A percentile compares a stretch with the other conserved stretches of the same genome.
Conservation (phyloP, 2,113 vertebrate genomes). For the Salvelinus fontinalis region DNA sequence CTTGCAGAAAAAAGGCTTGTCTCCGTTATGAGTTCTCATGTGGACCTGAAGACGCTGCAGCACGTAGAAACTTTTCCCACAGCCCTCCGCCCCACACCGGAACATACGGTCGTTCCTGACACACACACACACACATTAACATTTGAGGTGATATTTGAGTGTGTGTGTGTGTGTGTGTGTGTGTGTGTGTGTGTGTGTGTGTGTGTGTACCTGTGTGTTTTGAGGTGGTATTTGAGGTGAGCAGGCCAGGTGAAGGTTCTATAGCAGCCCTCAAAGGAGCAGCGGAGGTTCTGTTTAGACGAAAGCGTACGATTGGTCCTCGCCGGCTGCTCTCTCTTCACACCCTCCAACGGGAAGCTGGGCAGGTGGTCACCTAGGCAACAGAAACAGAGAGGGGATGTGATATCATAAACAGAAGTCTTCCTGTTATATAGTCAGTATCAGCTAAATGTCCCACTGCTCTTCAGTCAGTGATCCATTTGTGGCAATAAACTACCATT, state of each 20-base stretch:
- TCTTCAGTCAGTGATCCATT: too few species aligned
- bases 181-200: background rate
- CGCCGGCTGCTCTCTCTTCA: slow-evolving; percentile 77
- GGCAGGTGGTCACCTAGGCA: slow-evolving; percentile 86
- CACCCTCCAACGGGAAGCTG: slow-evolving; percentile 80
- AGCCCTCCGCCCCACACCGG: slow-evolving; percentile 91
- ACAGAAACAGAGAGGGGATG: slow-evolving; percentile 27
- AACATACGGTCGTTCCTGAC: slow-evolving; percentile 94
- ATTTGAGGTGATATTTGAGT: too few species aligned
- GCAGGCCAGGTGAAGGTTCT: slow-evolving; percentile 94
- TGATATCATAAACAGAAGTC: background rate
- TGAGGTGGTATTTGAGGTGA: slow-evolving; percentile 96
- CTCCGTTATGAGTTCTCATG: slow-evolving; percentile 98
- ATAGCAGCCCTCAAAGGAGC: slow-evolving; percentile 93
- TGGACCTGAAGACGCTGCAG: slow-evolving; percentile 96
- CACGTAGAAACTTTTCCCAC: slow-evolving; percentile 98
- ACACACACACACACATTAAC: background rate
- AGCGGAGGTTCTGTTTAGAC: slow-evolving; percentile 87
- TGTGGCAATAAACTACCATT: too few species aligned
- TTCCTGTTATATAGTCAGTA: background rate
- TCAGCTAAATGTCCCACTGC: too few species aligned
- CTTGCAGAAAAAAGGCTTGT: slow-evolving; percentile 93
- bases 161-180: background rate
- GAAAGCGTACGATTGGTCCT: slow-evolving; percentile 71
- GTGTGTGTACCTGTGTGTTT: slow-evolving; percentile 89